These are phyloP conservation scores for Somateria mollissima DNA, from an alignment of 2,797 vertebrate species.

Conservation along the genomic window DNA sequence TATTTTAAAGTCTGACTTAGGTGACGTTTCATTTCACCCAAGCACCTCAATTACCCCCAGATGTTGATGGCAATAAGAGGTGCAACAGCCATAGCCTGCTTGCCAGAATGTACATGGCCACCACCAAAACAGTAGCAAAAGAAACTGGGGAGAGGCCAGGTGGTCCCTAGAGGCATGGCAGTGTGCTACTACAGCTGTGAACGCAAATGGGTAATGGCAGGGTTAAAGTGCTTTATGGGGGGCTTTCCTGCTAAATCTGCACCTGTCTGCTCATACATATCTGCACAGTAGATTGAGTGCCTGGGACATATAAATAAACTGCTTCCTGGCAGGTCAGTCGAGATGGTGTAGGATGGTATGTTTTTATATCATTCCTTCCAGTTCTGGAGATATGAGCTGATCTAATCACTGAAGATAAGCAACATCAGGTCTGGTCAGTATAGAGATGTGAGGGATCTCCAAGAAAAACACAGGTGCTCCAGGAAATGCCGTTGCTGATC, in stretches of 20 bases:
- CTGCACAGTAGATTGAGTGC: background rate
- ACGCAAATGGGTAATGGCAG: background rate
- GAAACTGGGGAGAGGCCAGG: background rate
- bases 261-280: background rate
- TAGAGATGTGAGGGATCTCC: background rate
- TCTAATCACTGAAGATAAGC: conserved; percentile 26
- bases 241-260: background rate
- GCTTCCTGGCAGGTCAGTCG: background rate
- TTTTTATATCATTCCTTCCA: conserved; percentile 57
- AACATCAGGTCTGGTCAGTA: conserved; percentile 30
- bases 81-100: background rate
- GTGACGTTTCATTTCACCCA: background rate
- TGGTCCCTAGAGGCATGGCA: accelerated
- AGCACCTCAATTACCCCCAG: background rate
- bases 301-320: conserved; percentile 15
- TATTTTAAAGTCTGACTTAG: background rate
- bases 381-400: conserved; percentile 39
- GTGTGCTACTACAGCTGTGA: background rate
- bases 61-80: background rate
- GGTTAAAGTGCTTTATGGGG: background rate
- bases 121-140: background rate
- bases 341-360: conserved; percentile 42
- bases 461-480: conserved; percentile 70
- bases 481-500: conserved; percentile 36
- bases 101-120: background rate